phyloP scores from a whole-genome alignment of 2,888 invertebrate genomes.

The Cryptosula pallasiana region DNA sequence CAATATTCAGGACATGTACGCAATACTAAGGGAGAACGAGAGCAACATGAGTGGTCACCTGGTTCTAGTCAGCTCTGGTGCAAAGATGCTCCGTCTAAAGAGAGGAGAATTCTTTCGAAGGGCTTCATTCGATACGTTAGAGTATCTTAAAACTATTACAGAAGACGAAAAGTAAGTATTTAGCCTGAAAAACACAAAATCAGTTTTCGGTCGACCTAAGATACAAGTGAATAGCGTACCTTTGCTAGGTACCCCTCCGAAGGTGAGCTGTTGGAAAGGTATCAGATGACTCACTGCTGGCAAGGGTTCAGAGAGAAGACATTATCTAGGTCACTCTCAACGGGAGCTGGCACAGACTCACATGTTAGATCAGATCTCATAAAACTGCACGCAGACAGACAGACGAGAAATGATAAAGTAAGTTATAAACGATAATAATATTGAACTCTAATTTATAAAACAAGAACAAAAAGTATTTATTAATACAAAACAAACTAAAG shows the following conservation, averaged over 20 bases:
- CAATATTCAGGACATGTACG: slow-evolving; percentile 34
- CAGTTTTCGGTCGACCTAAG: background rate
- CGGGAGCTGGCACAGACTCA: background rate
- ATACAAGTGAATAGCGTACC: background rate
- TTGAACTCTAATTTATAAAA: too few relatives aligned
- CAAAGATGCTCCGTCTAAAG: slow-evolving; percentile 34
- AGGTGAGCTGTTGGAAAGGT: background rate
- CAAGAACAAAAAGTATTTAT: too few relatives aligned
- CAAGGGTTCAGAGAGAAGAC: background rate
- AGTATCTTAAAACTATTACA: slow-evolving; percentile 33
- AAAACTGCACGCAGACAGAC: background rate
- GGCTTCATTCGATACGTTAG: slow-evolving; percentile 33
- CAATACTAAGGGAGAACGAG: slow-evolving; percentile 28
- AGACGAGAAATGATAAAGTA: background rate
- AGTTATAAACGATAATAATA: too few relatives aligned
- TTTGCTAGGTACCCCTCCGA: background rate
- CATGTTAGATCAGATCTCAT: background rate
- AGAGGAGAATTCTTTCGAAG: slow-evolving; percentile 33
- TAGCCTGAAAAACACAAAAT: background rate
- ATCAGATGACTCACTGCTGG: background rate
- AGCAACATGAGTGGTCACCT: slow-evolving; percentile 27
- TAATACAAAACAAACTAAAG: too few relatives aligned
- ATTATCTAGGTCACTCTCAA: too few relatives aligned
- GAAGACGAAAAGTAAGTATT: slow-evolving; percentile 32
- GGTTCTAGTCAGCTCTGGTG: slow-evolving; percentile 37